phyloP scores from a whole-genome alignment of 2,113 vertebrate species.

The Serilophus lunatus region DNA sequence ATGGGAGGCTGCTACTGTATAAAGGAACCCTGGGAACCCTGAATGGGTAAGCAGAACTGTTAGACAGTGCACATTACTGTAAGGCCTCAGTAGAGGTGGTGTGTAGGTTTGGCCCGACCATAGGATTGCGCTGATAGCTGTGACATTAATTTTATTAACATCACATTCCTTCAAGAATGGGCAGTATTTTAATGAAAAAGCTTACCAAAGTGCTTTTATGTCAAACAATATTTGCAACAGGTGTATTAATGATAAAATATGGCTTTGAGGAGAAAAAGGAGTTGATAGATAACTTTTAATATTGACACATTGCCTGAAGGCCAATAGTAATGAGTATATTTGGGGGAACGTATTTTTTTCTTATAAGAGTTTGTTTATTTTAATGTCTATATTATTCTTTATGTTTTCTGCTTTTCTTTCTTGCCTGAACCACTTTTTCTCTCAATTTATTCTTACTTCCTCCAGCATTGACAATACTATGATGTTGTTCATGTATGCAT shows the following conservation, averaged over 20 bases:
- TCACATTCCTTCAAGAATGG: not conserved
- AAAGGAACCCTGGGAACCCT: not conserved
- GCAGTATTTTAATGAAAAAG: not conserved
- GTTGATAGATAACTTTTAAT: not conserved
- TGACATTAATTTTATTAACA: not conserved
- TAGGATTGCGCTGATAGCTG: not conserved
- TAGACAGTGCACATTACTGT: no score
- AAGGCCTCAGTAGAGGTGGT: not conserved
- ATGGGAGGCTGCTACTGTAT: not conserved
- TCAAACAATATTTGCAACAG: not conserved
- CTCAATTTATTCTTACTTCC: not conserved
- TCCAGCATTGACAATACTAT: not conserved
- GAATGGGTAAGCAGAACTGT: not conserved
- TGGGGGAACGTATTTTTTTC: not conserved
- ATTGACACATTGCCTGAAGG: not conserved
- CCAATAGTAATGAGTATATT: not conserved
- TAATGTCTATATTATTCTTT: not conserved
- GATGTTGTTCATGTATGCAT: not conserved
- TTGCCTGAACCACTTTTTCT: not conserved
- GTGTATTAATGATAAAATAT: not conserved
- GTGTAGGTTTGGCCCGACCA: not conserved
- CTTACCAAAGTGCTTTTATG: not conserved
- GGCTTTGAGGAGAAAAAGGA: not conserved
- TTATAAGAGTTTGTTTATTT: accelerated
- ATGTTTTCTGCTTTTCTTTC: not conserved